Conservation (phyloP, 2,113 vertebrate genomes). For the Mastomys coucha region DNA sequence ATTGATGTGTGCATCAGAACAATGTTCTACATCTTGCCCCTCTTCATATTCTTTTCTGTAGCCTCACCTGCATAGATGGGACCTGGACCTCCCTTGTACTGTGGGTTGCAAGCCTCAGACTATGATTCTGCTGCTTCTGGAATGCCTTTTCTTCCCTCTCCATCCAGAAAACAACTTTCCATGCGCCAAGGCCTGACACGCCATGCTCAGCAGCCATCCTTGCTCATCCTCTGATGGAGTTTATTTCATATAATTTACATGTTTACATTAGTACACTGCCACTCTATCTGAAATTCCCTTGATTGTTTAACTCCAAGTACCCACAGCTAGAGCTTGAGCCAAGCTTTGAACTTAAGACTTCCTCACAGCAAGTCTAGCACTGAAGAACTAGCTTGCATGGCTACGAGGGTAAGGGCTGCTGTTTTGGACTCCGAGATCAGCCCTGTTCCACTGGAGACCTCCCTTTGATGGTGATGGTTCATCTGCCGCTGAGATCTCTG, state of each 20-base stretch:
- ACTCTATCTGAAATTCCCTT: neutral
- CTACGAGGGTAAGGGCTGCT: neutral
- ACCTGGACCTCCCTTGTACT: neutral
- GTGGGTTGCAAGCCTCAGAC: neutral
- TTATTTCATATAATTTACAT: neutral
- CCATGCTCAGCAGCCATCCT: neutral
- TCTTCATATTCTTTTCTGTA: neutral
- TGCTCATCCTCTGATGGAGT: neutral
- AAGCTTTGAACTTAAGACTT: constrained; percentile 44
- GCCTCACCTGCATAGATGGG: neutral
- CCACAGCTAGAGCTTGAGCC: neutral
- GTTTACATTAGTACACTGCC: neutral
- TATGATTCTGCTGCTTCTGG: neutral
- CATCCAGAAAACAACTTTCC: neutral
- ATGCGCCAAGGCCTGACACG: neutral
- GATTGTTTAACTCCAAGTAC: neutral
- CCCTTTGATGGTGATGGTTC: neutral
- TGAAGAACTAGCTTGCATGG: neutral
- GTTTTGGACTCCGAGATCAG: neutral
- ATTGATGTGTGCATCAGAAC: neutral
- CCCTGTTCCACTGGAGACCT: neutral
- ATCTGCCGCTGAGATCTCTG: neutral
- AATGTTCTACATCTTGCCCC: neutral
- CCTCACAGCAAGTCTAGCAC: neutral
- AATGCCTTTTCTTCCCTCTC: neutral